Conservation (phyloP, 1,140 invertebrate genomes). For the Drosophila erecta region DNA sequence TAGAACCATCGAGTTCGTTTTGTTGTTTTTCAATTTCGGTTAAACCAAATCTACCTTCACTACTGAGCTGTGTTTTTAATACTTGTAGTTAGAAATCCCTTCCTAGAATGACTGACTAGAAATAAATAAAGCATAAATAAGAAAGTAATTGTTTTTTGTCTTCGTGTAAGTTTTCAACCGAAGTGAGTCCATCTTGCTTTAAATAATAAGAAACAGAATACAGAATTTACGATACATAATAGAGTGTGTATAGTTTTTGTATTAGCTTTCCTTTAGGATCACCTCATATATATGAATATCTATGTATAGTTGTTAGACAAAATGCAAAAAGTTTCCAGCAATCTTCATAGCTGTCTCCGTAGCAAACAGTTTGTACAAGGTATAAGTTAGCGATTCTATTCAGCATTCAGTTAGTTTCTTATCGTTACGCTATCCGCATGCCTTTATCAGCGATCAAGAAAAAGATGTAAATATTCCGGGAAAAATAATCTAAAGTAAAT, state of each 20-base stretch:
- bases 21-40: not conserved
- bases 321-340: conserved; percentile 19
- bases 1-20: not conserved
- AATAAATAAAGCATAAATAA: too few species aligned
- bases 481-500: conserved; percentile 54
- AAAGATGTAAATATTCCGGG: conserved; percentile 20
- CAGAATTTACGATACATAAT: too few species aligned
- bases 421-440: conserved; percentile 47
- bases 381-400: conserved; percentile 32
- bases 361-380: not conserved
- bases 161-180: too few species aligned
- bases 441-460: conserved; percentile 47
- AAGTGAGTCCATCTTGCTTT: too few species aligned
- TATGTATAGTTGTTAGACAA: conserved; percentile 5
- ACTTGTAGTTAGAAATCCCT: too few species aligned
- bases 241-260: not conserved
- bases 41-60: not conserved
- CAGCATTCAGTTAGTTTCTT: conserved; percentile 37
- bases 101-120: too few species aligned
- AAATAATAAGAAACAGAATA: too few species aligned
- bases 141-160: too few species aligned
- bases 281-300: not conserved
- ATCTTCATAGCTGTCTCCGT: not conserved
- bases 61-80: not conserved
- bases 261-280: not conserved